Base-by-base conservation (phyloP, 2,113 vertebrate genomes). In the Callaeas wilsoni region DNA sequence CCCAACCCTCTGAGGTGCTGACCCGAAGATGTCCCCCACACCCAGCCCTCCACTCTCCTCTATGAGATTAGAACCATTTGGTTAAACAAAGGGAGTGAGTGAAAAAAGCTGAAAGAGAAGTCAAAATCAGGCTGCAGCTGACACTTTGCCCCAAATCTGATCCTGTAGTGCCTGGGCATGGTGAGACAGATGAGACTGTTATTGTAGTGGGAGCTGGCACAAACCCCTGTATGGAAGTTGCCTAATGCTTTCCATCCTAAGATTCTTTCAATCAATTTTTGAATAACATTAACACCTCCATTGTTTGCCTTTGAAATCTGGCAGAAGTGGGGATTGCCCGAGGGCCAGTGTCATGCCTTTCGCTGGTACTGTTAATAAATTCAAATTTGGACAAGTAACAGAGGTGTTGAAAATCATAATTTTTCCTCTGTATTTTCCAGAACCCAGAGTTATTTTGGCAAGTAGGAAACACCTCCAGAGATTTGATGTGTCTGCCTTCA, bases 201-300 rank as follows among this genome's bases (percentile, higher is more conserved):
- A 30, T 32, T 90, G 71, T 44, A 77, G 75, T 22, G 55, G 44
- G 30, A 92, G 47, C 37, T 95, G 93, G 92, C 90, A 93, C 30
- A 52, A 74, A 41, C 20, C 32, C 15, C 60, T 87, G 4, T n/a
- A 3, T 39, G 52, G 32, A 87, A 73, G 84, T 81, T 94, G 55
- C 90, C 64, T 90, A 85, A 91, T 63, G 87, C 71, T 96, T 96
- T 96, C 55, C 91, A 90, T 83, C 94, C 53, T 77, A 86, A 86
- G 35, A 86, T 86, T 88, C 78, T 74, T 93, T 71, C 55, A 90
- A 78, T 88, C 78, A 46, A 37, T 70, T 96, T 84, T 80, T 46
- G 10, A 88, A 55, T 70, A 91, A 80, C 0, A 1, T 95, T 95
- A 81, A 92, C 92, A 94, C 85, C 59, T 92, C 60, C 59, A 81